Conservation (phyloP, 1,140 invertebrate species). For the Meloidogyne exigua region DNA sequence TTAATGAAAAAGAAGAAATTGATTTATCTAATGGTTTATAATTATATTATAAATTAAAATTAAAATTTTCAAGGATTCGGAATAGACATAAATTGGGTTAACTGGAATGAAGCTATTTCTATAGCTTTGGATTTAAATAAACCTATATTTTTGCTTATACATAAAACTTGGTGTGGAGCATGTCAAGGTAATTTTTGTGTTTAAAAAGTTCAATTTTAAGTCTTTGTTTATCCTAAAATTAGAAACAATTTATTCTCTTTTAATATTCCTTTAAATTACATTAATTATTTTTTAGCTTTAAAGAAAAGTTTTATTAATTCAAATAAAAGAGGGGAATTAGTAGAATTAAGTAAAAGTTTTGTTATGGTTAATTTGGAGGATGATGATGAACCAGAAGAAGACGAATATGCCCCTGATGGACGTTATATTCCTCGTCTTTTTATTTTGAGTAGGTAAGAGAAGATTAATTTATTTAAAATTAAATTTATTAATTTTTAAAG, state of each 20-base stretch:
- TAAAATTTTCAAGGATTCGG: constrained; percentile 32
- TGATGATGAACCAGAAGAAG: constrained; percentile 62
- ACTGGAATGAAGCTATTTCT: constrained; percentile 54
- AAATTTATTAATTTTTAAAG: constrained; percentile 46
- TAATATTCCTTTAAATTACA: too few species aligned
- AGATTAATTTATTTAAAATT: not conserved
- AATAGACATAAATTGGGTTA: constrained; percentile 59
- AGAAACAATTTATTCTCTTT: too few species aligned
- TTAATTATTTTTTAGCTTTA: constrained; percentile 37
- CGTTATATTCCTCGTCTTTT: constrained; percentile 59
- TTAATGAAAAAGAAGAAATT: not conserved
- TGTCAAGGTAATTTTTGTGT: constrained; percentile 45
- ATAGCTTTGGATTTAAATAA: constrained; percentile 58
- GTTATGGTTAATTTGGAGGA: constrained; percentile 63
- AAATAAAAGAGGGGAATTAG: constrained; percentile 47
- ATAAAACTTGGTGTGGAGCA: constrained; percentile 63
- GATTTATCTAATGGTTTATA: not conserved
- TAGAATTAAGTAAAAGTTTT: constrained; percentile 57
- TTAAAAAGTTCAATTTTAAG: too few species aligned
- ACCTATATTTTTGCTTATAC: constrained; percentile 61
- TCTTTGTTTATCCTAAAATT: too few species aligned
- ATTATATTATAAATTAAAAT: not conserved
- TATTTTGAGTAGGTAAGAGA: constrained; percentile 50
- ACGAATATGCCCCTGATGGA: constrained; percentile 59
- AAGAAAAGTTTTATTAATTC: constrained; percentile 51